phyloP scores from a whole-genome alignment of 2,888 invertebrate species.

The Trachelus iudaicus region DNA sequence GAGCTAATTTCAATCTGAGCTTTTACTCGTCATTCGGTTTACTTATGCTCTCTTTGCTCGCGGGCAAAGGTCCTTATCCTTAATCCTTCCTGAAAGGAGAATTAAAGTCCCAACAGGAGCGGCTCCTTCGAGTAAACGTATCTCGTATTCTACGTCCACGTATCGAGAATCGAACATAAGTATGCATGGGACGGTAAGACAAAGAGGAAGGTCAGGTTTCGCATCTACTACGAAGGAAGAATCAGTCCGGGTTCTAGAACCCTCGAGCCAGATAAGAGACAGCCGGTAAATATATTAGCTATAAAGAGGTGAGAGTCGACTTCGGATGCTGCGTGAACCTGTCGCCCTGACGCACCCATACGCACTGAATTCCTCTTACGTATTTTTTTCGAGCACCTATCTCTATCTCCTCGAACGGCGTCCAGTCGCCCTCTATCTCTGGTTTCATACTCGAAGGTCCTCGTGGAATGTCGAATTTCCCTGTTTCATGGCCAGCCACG shows the following conservation, averaged over 20 bases:
- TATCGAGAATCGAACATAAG: not conserved
- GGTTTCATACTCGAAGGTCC: not conserved
- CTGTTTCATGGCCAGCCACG: not conserved
- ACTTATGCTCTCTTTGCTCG: not conserved
- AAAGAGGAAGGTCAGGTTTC: slow-evolving; percentile 23
- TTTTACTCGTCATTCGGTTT: not conserved
- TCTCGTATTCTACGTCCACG: not conserved
- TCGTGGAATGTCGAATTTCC: not conserved
- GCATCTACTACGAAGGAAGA: slow-evolving; percentile 16
- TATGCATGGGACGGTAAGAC: not conserved
- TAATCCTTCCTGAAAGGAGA: not conserved
- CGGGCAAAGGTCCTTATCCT: not conserved
- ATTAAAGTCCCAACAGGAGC: not conserved
- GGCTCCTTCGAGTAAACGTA: not conserved
- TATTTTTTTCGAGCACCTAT: slow-evolving; percentile 15
- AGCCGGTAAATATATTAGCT: slow-evolving; percentile 16
- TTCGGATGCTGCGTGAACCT: slow-evolving; percentile 36
- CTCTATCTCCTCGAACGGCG: slow-evolving; percentile 18
- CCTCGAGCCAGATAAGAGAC: slow-evolving; percentile 24
- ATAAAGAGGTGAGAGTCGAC: slow-evolving; percentile 24
- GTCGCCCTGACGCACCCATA: slow-evolving; percentile 7
- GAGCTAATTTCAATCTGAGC: not conserved
- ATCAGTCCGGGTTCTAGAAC: slow-evolving; percentile 20
- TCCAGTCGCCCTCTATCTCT: slow-evolving; percentile 19
- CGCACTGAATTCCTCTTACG: slow-evolving; percentile 14